Evolutionary conservation across 2,113 vertebrate species (phyloP).

Genomic region (Amphilophus citrinellus): DNA sequence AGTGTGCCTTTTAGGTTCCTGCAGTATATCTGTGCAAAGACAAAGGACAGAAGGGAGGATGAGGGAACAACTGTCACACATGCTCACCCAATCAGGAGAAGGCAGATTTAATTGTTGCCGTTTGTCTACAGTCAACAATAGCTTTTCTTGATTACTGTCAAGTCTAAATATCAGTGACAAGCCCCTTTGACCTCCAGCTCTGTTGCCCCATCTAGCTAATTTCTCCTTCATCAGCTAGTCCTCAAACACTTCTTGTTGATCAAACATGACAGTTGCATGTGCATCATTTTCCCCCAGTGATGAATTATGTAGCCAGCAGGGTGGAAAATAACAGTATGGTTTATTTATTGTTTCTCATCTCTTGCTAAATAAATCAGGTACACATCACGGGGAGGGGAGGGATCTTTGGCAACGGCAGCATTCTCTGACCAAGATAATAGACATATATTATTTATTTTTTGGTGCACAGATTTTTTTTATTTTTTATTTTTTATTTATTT

Average conservation of each 20-base stretch:
- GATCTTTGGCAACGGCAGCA: too few relatives aligned
- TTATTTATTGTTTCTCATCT: slow-evolving; percentile 58
- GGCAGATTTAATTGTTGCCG: slow-evolving; percentile 28
- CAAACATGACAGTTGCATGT: slow-evolving; percentile 37
- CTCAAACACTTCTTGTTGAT: slow-evolving; percentile 33
- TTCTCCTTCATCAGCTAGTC: slow-evolving; percentile 29
- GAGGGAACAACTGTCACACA: background rate
- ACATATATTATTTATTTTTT: background rate
- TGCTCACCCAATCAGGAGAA: slow-evolving; percentile 17
- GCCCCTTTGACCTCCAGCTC: slow-evolving; percentile 28
- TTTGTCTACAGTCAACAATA: slow-evolving; percentile 6
- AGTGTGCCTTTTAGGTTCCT: slow-evolving; percentile 7
- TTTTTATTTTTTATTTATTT: too few relatives aligned
- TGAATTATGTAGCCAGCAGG: slow-evolving; percentile 60
- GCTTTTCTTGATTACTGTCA: slow-evolving; percentile 33
- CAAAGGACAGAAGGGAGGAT: background rate
- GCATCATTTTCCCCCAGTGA: slow-evolving; percentile 17
- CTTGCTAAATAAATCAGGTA: slow-evolving; percentile 29
- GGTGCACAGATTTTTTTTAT: too few relatives aligned
- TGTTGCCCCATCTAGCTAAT: slow-evolving; percentile 31
- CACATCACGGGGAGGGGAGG: background rate
- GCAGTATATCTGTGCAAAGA: background rate
- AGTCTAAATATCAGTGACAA: slow-evolving; percentile 24
- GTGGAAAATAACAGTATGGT: slow-evolving; percentile 45
- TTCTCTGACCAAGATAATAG: background rate